phyloP scores from a whole-genome alignment of 37 sponge, comb jelly and placozoan genomes.

The Bolinopsis microptera region DNA sequence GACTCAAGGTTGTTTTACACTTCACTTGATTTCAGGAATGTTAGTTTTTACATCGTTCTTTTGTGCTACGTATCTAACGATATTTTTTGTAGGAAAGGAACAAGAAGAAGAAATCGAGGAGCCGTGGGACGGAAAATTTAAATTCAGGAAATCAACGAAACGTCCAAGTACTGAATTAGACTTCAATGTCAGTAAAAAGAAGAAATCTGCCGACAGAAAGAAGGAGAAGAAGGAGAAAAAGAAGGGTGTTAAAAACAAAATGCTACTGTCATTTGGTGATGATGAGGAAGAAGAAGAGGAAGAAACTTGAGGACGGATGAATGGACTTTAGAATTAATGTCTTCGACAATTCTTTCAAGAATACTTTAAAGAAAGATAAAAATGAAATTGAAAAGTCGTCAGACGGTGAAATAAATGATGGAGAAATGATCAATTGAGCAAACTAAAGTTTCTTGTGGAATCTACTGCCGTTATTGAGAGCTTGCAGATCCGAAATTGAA shows the following conservation, averaged over 20 bases:
- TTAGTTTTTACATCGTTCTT: neutral
- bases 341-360: too few species aligned
- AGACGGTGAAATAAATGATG: too few species aligned
- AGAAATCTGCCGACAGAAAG: neutral
- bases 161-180: slow-evolving; percentile 1
- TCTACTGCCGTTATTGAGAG: too few species aligned
- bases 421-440: too few species aligned
- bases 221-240: slow-evolving; percentile 63
- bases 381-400: too few species aligned
- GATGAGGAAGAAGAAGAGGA: slow-evolving; percentile 25
- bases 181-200: slow-evolving; percentile 3
- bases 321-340: too few species aligned
- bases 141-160: slow-evolving; percentile 37
- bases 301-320: too few species aligned
- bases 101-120: slow-evolving; percentile 5
- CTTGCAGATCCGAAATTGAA: too few species aligned
- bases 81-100: neutral
- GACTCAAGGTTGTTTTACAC: neutral
- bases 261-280: slow-evolving; percentile 41
- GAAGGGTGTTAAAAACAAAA: slow-evolving; percentile 54
- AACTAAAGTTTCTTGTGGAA: too few species aligned
- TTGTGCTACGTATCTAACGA: neutral
- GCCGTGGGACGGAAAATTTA: neutral
- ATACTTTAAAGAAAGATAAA: too few species aligned
- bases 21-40: too few species aligned